Evolutionary conservation across 2,888 invertebrate species (phyloP).

Genomic region (Orthosia gothica): DNA sequence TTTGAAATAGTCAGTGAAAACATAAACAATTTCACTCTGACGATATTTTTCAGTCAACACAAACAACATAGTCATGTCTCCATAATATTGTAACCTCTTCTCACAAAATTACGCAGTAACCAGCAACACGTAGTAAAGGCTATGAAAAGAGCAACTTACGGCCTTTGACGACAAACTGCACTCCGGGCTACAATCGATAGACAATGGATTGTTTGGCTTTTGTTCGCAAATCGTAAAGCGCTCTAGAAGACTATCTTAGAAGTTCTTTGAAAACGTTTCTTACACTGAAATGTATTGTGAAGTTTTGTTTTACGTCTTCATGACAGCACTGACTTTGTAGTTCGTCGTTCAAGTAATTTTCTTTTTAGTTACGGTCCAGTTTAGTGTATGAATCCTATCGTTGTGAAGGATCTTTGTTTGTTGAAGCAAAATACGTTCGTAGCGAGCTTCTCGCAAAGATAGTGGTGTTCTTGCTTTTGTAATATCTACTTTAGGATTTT

Average conservation of each 20-base stretch:
- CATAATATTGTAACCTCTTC: constrained; percentile 47
- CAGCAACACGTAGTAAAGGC: constrained; percentile 76
- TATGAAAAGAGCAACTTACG: constrained; percentile 79
- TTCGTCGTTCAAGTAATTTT: constrained; percentile 70
- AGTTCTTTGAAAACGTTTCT: constrained; percentile 83
- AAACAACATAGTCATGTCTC: constrained; percentile 30
- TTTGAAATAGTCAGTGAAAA: background rate
- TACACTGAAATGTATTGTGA: constrained; percentile 80
- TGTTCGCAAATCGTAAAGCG: constrained; percentile 87
- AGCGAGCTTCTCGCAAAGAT: constrained; percentile 21
- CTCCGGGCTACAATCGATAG: constrained; percentile 86
- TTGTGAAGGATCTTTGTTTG: constrained; percentile 57
- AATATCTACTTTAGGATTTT: constrained; percentile 24
- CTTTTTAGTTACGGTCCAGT: constrained; percentile 63
- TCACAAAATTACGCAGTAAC: constrained; percentile 64
- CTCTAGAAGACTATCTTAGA: constrained; percentile 77
- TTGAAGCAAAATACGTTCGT: constrained; percentile 53
- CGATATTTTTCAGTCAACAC: constrained; percentile 4
- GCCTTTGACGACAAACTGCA: constrained; percentile 89
- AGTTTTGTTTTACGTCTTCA: constrained; percentile 77
- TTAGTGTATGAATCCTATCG: constrained; percentile 63
- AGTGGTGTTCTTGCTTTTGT: constrained; percentile 29
- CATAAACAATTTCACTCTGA: constrained; percentile 4
- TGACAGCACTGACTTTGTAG: constrained; percentile 71
- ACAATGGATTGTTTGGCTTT: constrained; percentile 89